phyloP scores from a whole-genome alignment of 2,888 invertebrate genomes.

The Papilio gigon region DNA sequence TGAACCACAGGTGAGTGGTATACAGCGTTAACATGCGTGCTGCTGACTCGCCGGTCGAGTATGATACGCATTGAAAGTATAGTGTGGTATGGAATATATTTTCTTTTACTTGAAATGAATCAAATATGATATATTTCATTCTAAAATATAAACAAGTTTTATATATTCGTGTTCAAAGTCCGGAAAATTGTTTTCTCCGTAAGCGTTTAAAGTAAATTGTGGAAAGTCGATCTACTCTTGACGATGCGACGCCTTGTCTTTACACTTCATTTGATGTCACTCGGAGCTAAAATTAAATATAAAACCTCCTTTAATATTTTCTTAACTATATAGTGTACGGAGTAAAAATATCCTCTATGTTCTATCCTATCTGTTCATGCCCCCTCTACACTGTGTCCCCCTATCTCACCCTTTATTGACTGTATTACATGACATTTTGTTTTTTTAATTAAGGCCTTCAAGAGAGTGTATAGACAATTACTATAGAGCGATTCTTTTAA shows the following conservation, averaged over 20 bases:
- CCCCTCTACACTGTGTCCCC: background rate
- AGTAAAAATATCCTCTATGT: conserved; percentile 8
- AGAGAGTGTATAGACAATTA: no score
- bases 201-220: background rate
- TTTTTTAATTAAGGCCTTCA: no score
- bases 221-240: conserved; percentile 10
- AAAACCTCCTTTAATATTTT: conserved; percentile 3
- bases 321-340: background rate
- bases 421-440: background rate
- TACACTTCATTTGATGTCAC: conserved; percentile 17
- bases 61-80: no score
- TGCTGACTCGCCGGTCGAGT: no score
- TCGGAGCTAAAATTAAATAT: background rate
- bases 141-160: background rate
- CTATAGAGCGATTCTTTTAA: no score
- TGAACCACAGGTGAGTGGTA: conserved; percentile 67
- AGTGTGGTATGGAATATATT: no score
- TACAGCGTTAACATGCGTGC: no score
- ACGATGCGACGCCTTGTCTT: background rate
- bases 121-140: background rate
- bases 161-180: conserved; percentile 27
- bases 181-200: conserved; percentile 32
- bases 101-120: no score
- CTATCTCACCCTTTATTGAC: background rate
- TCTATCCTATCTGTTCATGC: background rate